Evolutionary conservation across 2,888 invertebrate species (phyloP).

Genomic region (Xestia sexstrigata): DNA sequence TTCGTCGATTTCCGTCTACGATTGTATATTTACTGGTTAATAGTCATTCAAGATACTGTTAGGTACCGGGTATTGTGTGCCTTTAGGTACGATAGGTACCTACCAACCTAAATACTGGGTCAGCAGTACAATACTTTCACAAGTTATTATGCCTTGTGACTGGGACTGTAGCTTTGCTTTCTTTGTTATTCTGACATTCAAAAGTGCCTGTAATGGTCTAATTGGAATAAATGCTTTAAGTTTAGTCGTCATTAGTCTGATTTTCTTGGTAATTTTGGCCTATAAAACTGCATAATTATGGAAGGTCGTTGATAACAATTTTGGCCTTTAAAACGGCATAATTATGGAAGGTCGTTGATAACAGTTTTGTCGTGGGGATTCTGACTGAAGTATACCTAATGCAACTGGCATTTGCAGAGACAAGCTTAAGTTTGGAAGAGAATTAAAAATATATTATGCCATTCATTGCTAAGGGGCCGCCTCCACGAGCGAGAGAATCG

Average conservation of each 20-base stretch:
- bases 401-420: background rate
- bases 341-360: background rate
- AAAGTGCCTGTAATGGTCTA: too few species aligned
- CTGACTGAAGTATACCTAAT: background rate
- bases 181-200: too few species aligned
- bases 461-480: background rate
- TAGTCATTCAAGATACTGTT: constrained; percentile 7
- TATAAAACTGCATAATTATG: too few species aligned
- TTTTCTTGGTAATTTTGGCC: background rate
- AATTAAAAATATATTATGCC: background rate
- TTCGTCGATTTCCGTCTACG: background rate
- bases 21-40: constrained; percentile 2
- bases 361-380: too few species aligned
- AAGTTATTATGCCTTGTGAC: too few species aligned
- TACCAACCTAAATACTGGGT: background rate
- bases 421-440: background rate
- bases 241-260: background rate
- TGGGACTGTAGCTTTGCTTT: too few species aligned
- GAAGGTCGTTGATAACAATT: too few species aligned
- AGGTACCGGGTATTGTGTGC: background rate
- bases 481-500: too few species aligned
- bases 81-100: background rate
- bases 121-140: background rate
- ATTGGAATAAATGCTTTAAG: too few species aligned
- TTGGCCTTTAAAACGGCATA: too few species aligned